A percentile compares a stretch with the other conserved stretches of the same genome.
Evolutionary conservation across 2,113 vertebrate genomes (phyloP).

Genomic region (Hystrix cristata): DNA sequence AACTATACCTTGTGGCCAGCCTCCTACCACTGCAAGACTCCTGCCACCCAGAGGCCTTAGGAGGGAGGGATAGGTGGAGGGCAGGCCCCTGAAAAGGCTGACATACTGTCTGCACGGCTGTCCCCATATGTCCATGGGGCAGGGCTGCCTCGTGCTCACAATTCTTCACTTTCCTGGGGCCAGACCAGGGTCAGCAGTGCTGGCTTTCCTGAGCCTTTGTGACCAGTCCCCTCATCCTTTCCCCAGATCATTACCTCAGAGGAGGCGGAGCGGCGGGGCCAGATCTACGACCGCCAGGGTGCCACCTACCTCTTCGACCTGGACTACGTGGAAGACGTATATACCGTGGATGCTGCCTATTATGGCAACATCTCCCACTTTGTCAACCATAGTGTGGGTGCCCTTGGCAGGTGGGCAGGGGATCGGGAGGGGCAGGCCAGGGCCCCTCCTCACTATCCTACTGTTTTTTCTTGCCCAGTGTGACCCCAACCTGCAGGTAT

Average conservation of each 20-base stretch:
- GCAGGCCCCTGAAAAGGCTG: background rate
- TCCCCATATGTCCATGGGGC: background rate
- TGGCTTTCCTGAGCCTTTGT: slow-evolving; percentile 22
- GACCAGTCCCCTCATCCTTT: slow-evolving; percentile 20
- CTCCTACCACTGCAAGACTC: background rate
- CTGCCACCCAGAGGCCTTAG: background rate
- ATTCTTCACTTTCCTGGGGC: background rate
- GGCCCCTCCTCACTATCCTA: slow-evolving; percentile 41
- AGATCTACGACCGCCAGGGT: slow-evolving; percentile 94
- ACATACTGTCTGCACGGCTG: background rate
- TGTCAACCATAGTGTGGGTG: slow-evolving; percentile 96
- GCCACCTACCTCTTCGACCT: slow-evolving; percentile 94
- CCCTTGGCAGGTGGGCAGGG: background rate
- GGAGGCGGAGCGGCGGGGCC: slow-evolving; percentile 94
- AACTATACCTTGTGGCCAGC: background rate
- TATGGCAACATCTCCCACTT: slow-evolving; percentile 97
- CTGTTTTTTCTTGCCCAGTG: slow-evolving; percentile 89
- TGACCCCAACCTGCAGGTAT: slow-evolving; percentile 96
- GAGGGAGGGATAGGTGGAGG: background rate
- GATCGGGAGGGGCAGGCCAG: background rate
- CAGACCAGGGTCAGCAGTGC: background rate
- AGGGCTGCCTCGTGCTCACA: background rate
- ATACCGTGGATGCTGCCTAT: slow-evolving; percentile 95
- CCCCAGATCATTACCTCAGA: slow-evolving; percentile 96
- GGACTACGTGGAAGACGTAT: slow-evolving; percentile 93